Evolutionary conservation across 92 coral and sea anemone genomes (phyloP).

Genomic region (Micromussa lordhowensis): DNA sequence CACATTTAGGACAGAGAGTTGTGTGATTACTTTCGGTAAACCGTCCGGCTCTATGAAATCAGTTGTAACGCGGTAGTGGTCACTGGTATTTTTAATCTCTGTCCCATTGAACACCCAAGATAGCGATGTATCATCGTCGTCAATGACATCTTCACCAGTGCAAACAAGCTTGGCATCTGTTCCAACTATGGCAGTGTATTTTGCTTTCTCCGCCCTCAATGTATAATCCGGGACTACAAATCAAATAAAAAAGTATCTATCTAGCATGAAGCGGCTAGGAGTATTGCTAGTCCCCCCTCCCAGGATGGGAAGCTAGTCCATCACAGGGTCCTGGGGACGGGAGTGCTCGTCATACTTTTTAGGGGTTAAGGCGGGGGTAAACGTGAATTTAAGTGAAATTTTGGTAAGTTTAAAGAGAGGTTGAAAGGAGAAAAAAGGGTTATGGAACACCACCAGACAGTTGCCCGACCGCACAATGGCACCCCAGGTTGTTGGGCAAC

Average conservation of each 20-base stretch:
- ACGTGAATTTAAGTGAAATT: too few relatives aligned
- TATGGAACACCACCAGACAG: too few relatives aligned
- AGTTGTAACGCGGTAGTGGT: neutral
- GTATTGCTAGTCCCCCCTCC: too few relatives aligned
- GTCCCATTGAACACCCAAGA: conserved; percentile 58
- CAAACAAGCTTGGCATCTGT: neutral
- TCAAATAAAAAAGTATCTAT: neutral
- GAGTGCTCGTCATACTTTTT: too few relatives aligned
- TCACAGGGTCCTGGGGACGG: too few relatives aligned
- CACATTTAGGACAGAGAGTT: conserved; percentile 39
- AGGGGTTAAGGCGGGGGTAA: too few relatives aligned
- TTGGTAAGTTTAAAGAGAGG: too few relatives aligned
- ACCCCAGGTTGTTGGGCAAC: too few relatives aligned
- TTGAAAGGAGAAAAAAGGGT: too few relatives aligned
- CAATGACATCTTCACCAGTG: neutral
- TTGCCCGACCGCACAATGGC: too few relatives aligned
- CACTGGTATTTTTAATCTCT: neutral
- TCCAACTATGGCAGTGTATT: conserved; percentile 9
- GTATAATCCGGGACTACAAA: neutral
- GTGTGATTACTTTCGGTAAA: conserved; percentile 41
- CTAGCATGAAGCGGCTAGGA: too few relatives aligned
- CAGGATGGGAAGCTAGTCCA: too few relatives aligned
- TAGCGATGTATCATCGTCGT: neutral
- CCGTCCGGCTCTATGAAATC: neutral
- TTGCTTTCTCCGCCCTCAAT: neutral